Evolutionary conservation across 2,797 vertebrate genomes (phyloP).

Genomic region (Sciaenops ocellatus): DNA sequence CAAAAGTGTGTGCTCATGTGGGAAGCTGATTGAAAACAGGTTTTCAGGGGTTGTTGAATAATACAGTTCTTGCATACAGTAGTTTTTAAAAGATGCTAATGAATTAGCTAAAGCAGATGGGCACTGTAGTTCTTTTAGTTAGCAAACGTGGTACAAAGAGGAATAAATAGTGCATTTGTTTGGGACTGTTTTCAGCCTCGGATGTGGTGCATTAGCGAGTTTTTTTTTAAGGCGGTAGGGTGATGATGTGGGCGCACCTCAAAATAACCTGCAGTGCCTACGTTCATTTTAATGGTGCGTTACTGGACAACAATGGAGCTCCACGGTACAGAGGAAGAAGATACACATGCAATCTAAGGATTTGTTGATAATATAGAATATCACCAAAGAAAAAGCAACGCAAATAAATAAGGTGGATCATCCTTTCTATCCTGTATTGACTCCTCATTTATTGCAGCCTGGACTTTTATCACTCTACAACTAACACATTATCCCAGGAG

Average conservation of each 20-base stretch:
- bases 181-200: background rate
- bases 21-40: background rate
- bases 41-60: background rate
- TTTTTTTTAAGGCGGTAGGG: background rate
- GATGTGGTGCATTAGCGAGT: background rate
- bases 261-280: no score
- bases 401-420: slow-evolving; percentile 46
- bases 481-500: slow-evolving; percentile 67
- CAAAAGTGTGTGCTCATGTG: background rate
- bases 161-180: background rate
- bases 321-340: no score
- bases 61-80: no score
- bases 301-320: background rate
- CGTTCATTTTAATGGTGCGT: no score
- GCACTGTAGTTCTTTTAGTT: no score
- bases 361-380: background rate
- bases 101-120: no score
- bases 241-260: no score
- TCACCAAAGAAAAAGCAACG: slow-evolving; percentile 9
- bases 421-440: slow-evolving; percentile 34
- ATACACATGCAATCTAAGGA: no score
- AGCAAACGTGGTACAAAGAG: background rate
- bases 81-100: no score
- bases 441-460: slow-evolving; percentile 43
- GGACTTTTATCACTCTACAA: slow-evolving; percentile 45